Conservation (phyloP, 2,797 vertebrate species). For the Xiphorhynchus erythropygius region DNA sequence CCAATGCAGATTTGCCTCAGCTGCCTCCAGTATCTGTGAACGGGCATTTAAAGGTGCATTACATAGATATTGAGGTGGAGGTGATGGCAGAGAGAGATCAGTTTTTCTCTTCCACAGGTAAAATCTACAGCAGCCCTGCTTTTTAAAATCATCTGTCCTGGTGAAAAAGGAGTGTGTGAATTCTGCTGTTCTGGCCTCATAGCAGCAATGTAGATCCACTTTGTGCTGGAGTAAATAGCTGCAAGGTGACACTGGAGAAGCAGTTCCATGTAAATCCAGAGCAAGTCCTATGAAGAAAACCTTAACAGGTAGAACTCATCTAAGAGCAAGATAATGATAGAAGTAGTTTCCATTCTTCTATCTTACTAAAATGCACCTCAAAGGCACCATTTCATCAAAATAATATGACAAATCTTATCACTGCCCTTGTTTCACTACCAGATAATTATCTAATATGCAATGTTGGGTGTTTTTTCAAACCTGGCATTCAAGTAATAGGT, state of each 20-base stretch:
- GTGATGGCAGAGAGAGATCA: not conserved
- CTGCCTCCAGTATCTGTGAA: not conserved
- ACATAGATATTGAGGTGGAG: not conserved
- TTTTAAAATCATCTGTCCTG: not conserved
- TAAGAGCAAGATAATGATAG: not conserved
- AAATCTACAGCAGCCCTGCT: not conserved
- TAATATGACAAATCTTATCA: not conserved
- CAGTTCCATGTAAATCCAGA: not conserved
- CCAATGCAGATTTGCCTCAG: not conserved
- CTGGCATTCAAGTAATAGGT: not conserved
- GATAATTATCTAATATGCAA: not conserved
- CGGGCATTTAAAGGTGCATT: not conserved
- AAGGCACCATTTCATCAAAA: not conserved
- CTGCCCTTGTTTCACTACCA: not conserved
- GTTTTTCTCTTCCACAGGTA: not conserved
- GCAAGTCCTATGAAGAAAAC: not conserved
- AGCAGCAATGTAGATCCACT: not conserved
- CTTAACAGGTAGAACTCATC: not conserved
- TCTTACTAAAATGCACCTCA: not conserved
- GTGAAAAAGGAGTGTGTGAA: not conserved
- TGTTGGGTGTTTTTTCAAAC: not conserved
- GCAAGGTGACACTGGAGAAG: not conserved
- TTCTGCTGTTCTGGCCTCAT: not conserved
- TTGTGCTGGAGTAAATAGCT: not conserved
- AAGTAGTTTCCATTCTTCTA: not conserved